A percentile compares a stretch with the other conserved stretches of the same genome.
These are phyloP conservation scores for Ptycholaimellus sp. DNA, from an alignment of 2,888 invertebrate genomes.

Conservation along the genomic window DNA sequence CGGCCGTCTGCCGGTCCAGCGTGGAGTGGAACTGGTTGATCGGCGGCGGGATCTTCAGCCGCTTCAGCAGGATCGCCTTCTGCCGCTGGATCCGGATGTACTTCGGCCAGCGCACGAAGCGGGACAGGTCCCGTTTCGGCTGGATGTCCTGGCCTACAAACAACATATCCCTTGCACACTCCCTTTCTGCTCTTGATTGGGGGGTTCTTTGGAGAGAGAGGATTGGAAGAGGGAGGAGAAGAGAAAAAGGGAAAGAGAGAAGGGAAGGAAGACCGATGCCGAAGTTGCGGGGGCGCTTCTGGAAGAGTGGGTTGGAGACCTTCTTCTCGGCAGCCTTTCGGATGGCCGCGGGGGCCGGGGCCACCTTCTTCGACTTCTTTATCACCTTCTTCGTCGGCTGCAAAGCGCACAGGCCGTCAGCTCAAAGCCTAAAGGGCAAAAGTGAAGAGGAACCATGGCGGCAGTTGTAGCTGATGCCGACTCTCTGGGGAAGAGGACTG, in stretches of 20 bases:
- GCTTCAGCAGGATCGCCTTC: conserved; percentile 72
- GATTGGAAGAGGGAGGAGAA: too few species aligned
- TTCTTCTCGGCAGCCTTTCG: conserved; percentile 60
- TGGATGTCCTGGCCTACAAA: conserved; percentile 77
- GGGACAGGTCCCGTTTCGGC: conserved; percentile 80
- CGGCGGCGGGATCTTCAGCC: conserved; percentile 92
- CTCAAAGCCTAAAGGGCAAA: too few species aligned
- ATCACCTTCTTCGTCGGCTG: conserved; percentile 21
- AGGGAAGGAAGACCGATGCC: conserved; percentile 57
- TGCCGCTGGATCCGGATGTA: conserved; percentile 95
- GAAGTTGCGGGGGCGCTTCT: conserved; percentile 85
- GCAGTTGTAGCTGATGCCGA: too few species aligned
- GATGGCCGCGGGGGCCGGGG: conserved; percentile 51
- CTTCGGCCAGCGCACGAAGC: conserved; percentile 97
- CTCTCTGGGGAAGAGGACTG: too few species aligned
- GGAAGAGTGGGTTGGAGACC: conserved; percentile 62
- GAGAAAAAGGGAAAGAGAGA: too few species aligned
- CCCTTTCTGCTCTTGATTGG: too few species aligned
- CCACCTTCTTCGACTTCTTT: conserved; percentile 52
- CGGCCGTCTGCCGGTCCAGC: conserved; percentile 85
- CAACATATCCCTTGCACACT: too few species aligned
- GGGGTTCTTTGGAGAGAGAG: too few species aligned
- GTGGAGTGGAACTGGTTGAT: conserved; percentile 93
- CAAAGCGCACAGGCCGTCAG: conserved; percentile 6
- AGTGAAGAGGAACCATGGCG: too few species aligned